phyloP scores from a whole-genome alignment of 2,797 vertebrate genomes.

The Pyrocephalus nanus region DNA sequence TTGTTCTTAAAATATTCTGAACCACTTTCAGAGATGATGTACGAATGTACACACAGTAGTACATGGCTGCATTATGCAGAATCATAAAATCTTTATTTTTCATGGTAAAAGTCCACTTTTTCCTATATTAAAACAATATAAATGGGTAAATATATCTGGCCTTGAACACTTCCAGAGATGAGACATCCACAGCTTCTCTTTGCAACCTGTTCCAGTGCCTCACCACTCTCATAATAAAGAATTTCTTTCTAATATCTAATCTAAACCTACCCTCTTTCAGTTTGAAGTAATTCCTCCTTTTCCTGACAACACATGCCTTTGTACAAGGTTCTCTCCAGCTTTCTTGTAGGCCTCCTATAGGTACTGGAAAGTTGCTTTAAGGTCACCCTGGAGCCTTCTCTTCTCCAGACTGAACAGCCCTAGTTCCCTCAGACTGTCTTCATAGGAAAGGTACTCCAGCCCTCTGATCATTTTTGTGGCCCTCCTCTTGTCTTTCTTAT shows the following conservation, averaged over 20 bases:
- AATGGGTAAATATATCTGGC: neutral
- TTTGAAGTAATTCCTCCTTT: neutral
- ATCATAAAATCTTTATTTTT: neutral
- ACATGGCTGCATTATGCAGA: neutral
- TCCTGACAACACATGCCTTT: neutral
- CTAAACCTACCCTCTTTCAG: neutral
- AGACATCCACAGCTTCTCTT: neutral
- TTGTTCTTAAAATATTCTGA: neutral
- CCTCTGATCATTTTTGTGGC: neutral
- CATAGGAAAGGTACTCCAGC: neutral
- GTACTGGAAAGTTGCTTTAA: neutral
- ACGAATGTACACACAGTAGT: neutral
- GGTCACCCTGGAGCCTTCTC: neutral
- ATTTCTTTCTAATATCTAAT: neutral
- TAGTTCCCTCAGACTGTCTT: neutral
- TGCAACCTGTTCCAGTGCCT: neutral
- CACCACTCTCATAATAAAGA: neutral
- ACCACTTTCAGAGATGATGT: neutral
- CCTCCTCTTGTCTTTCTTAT: neutral
- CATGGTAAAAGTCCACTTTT: neutral
- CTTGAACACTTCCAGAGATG: neutral
- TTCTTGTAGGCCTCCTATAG: neutral
- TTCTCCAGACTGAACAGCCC: neutral
- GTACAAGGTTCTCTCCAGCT: neutral
- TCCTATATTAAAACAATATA: neutral